phyloP scores from a whole-genome alignment of 2,797 vertebrate species.

The Pangasius djambal region DNA sequence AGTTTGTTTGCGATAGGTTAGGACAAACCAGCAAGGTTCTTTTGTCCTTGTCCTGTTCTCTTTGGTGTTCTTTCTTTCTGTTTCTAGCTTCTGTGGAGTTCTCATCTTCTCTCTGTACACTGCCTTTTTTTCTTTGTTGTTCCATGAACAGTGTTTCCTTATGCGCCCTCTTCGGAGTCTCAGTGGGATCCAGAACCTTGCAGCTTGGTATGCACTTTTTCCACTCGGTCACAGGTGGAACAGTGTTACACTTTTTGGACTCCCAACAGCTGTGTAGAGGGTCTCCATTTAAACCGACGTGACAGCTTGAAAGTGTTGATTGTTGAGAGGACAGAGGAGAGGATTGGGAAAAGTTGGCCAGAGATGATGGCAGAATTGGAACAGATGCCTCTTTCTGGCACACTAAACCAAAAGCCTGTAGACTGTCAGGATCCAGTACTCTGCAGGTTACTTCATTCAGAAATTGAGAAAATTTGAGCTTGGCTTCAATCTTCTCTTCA shows the following conservation, averaged over 20 bases:
- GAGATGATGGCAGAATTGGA: conserved; percentile 42
- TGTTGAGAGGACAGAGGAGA: conserved; percentile 46
- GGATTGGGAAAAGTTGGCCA: conserved; percentile 2
- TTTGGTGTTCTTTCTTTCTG: conserved; percentile 18
- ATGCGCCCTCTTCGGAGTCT: conserved; percentile 67
- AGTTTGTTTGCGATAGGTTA: conserved; percentile 38
- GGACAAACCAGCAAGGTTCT: conserved; percentile 48
- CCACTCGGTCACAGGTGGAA: conserved; percentile 68
- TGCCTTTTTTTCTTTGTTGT: conserved; percentile 71
- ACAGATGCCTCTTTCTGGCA: conserved; percentile 55
- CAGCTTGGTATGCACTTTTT: conserved; percentile 73
- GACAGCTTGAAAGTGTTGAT: conserved; percentile 22
- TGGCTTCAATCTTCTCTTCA: conserved; percentile 75
- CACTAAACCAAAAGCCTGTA: conserved; percentile 70
- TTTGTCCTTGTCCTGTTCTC: conserved; percentile 61
- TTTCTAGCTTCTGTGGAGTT: background rate
- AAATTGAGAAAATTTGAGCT: conserved; percentile 88
- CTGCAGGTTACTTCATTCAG: conserved; percentile 87
- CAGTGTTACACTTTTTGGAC: conserved; percentile 58
- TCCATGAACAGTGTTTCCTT: conserved; percentile 68
- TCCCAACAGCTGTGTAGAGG: conserved; percentile 63
- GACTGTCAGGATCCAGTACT: conserved; percentile 78
- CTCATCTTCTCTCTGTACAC: conserved; percentile 73
- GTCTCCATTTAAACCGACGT: conserved; percentile 62
- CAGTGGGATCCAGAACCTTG: conserved; percentile 78